A percentile compares a stretch with the other conserved stretches of the same genome.
Evolutionary conservation across 2,797 vertebrate genomes (phyloP).

Genomic region (Enteromius anoplus): DNA sequence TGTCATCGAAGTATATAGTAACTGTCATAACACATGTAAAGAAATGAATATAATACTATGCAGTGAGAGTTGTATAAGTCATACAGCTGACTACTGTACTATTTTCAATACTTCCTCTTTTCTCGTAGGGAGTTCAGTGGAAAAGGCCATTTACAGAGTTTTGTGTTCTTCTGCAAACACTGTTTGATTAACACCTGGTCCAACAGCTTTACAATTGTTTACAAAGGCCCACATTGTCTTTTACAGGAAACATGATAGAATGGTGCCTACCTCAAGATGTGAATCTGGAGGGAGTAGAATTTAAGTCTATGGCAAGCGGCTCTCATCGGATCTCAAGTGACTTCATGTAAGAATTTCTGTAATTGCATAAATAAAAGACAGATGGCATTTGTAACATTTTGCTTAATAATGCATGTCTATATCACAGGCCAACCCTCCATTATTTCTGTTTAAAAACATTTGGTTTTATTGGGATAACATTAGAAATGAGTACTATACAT

Average conservation of each 20-base stretch:
- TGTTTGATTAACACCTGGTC: slow-evolving; percentile 14
- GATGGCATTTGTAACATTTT: background rate
- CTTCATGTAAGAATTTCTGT: slow-evolving; percentile 86
- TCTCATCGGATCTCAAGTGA: slow-evolving; percentile 96
- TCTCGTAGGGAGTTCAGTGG: background rate
- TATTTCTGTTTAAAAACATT: background rate
- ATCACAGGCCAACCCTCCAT: background rate
- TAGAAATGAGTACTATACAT: no score
- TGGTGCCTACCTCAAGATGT: slow-evolving; percentile 97
- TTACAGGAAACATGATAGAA: slow-evolving; percentile 95
- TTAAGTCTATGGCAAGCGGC: slow-evolving; percentile 98
- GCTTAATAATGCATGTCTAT: background rate
- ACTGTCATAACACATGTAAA: background rate
- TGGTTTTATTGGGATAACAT: background rate
- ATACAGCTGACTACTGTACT: slow-evolving; percentile 37
- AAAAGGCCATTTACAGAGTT: background rate
- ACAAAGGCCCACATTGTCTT: slow-evolving; percentile 12
- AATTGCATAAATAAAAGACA: background rate
- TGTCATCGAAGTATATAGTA: background rate
- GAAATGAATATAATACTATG: slow-evolving; percentile 12
- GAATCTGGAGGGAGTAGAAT: slow-evolving; percentile 95
- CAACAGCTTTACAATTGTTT: slow-evolving; percentile 14
- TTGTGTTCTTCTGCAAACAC: slow-evolving; percentile 11
- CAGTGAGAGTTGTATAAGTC: slow-evolving; percentile 40
- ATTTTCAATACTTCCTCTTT: slow-evolving; percentile 36